phyloP scores from a whole-genome alignment of 2,113 vertebrate species.

The Calidris pugnax region DNA sequence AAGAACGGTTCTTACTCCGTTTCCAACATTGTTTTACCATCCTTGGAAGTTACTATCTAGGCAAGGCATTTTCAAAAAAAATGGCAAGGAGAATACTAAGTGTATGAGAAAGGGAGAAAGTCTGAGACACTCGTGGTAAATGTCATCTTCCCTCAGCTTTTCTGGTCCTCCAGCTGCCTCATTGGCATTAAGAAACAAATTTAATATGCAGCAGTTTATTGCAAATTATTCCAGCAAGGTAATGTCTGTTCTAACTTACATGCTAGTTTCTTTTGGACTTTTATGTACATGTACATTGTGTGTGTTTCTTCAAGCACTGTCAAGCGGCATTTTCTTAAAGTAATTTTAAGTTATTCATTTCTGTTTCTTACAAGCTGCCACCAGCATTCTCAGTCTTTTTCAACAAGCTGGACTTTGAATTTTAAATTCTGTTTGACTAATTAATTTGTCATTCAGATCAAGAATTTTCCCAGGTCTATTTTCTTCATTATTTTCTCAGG shows the following conservation, averaged over 20 bases:
- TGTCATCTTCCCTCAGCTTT: not conserved
- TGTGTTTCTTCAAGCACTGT: not conserved
- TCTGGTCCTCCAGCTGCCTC: not conserved
- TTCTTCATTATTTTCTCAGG: not conserved
- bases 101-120: not conserved
- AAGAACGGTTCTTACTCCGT: not conserved
- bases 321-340: not conserved
- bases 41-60: not conserved
- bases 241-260: not conserved
- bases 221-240: not conserved
- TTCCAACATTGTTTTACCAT: not conserved
- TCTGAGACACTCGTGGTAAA: not conserved
- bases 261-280: not conserved
- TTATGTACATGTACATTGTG: fast-evolving
- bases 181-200: not conserved
- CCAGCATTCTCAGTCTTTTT: not conserved
- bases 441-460: not conserved
- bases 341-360: not conserved
- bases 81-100: not conserved
- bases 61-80: not conserved
- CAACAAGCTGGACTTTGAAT: not conserved
- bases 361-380: not conserved
- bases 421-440: not conserved
- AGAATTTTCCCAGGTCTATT: not conserved
- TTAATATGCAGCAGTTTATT: not conserved